phyloP scores from a whole-genome alignment of 2,113 vertebrate genomes.

The Gulo gulo region DNA sequence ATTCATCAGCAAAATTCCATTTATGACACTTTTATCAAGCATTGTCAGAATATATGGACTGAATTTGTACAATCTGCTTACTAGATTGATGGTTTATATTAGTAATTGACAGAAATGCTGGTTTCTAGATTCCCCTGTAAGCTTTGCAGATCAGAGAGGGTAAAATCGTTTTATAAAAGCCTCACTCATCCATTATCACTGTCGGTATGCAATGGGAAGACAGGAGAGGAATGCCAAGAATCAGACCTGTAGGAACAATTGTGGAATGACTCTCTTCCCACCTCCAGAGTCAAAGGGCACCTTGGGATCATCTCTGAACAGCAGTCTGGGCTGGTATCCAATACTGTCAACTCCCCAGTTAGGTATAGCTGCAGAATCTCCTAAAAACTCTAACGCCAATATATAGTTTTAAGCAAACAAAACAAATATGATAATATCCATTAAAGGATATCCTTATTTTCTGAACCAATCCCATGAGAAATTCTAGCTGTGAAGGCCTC shows the following conservation, averaged over 20 bases:
- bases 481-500: not conserved
- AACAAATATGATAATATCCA: not conserved
- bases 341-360: not conserved
- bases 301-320: not conserved
- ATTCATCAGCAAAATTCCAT: not conserved
- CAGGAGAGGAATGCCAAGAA: not conserved
- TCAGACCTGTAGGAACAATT: not conserved
- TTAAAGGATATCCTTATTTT: not conserved
- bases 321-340: not conserved
- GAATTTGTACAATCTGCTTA: not conserved
- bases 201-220: not conserved
- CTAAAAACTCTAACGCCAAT: not conserved
- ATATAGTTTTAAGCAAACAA: not conserved
- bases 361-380: not conserved
- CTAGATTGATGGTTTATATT: not conserved
- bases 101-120: not conserved
- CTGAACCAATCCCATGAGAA: not conserved
- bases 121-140: not conserved
- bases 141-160: not conserved
- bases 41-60: not conserved
- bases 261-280: not conserved
- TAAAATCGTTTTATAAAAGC: not conserved
- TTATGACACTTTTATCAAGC: not conserved
- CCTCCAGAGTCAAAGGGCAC: not conserved
- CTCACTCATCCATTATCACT: not conserved